Base-by-base conservation (phyloP, 2,113 vertebrate species). In the Lynx canadensis region DNA sequence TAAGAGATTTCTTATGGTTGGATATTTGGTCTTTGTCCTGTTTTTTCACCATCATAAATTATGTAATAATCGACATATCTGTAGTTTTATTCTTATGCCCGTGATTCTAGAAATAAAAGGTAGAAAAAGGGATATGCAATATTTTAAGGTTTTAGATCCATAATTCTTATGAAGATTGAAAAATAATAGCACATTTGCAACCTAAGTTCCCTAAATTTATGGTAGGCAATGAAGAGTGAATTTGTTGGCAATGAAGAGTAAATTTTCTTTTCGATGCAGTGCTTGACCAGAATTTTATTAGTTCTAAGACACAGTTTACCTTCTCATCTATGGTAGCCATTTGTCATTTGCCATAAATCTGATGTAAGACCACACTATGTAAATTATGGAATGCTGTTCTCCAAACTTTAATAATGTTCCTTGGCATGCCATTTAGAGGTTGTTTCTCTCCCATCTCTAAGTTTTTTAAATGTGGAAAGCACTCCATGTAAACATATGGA, bases 321-420 rank as follows among this genome's bases (percentile, higher is more conserved):
- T 96, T 95, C 80, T 87, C 84, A n/a, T 96, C 74, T 92, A 29
- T 94, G 69, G 66, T 95, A 74, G 66, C 57, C 69, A 86, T 97
- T 97, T 97, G 89, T 96, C 95, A 96, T 87, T 95, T 90, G 50
- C 96, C 52, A 73, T 96, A 95, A 94, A 91, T 97, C 81, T 91
- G 36, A 52, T 69, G 3, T 38, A 90, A 96, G 87, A 90, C 16
- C 63, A 18, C 8, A 25, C 76, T 18, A 38, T 74, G n/a, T 90
- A 97, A 97, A 95, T 97, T 97, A 95, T 74, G 16, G 52, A 92
- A 93, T 14, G 36, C 38, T 48, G 83, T 83, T 29, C 27, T 93
- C 71, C 41, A 69, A 68, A 84, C 45, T 84, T 78, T 92, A 79
- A 52, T 96, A 66, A 36, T 41, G 23, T 60, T 38, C 45, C 82